These are phyloP conservation scores for Boloria euphrosyne DNA, from an alignment of 2,888 invertebrate genomes.

Conservation along the genomic window DNA sequence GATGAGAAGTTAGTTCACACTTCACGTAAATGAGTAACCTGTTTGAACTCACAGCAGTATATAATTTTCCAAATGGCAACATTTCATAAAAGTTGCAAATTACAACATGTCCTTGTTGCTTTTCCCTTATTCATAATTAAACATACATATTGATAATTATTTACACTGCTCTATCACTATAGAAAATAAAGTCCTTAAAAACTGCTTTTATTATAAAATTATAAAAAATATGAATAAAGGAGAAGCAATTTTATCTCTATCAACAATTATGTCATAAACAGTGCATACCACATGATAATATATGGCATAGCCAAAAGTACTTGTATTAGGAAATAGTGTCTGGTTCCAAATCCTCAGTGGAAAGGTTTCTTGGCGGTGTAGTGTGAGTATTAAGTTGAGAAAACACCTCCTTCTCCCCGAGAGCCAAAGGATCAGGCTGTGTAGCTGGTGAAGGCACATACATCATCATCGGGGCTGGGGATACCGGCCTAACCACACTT, in stretches of 20 bases:
- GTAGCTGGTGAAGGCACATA: conserved; percentile 66
- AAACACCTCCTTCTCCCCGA: conserved; percentile 78
- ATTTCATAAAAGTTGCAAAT: conserved; percentile 28
- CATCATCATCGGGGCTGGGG: conserved; percentile 85
- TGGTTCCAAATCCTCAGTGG: conserved; percentile 72
- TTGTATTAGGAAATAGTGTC: conserved; percentile 73
- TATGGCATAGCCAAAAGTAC: conserved; percentile 57
- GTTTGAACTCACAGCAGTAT: conserved; percentile 21
- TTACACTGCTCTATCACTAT: conserved; percentile 66
- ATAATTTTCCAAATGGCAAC: conserved; percentile 22
- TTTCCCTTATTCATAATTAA: conserved; percentile 10
- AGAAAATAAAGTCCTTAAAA: conserved; percentile 30
- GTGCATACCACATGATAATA: conserved; percentile 55
- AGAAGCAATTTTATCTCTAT: conserved; percentile 41
- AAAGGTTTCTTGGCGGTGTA: conserved; percentile 63
- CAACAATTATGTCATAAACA: conserved; percentile 51
- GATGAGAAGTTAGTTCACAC: not conserved
- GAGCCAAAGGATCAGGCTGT: conserved; percentile 73
- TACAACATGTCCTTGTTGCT: conserved; percentile 11
- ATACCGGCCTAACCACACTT: conserved; percentile 77
- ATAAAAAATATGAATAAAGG: conserved; percentile 54
- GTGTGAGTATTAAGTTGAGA: conserved; percentile 71
- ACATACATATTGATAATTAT: conserved; percentile 49
- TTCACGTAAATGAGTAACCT: conserved; percentile 1
- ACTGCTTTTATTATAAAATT: not conserved